These are phyloP conservation scores for Calliphora vicina DNA, from an alignment of 1,140 invertebrate species.

Conservation along the genomic window DNA sequence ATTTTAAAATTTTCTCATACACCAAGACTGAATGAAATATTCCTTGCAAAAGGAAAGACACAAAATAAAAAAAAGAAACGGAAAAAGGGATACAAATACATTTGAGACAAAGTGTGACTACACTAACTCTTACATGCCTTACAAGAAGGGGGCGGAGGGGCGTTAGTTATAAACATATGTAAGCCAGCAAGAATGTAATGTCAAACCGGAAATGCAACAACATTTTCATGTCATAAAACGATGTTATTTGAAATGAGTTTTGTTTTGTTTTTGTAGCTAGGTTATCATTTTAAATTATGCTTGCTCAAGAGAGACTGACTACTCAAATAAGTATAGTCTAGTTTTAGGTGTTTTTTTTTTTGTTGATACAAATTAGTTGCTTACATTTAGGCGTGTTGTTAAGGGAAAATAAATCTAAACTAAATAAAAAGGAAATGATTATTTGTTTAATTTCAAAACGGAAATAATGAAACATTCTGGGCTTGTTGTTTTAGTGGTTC, in stretches of 20 bases:
- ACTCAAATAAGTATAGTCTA: not conserved
- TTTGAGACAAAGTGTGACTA: not conserved
- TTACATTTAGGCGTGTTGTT: not conserved
- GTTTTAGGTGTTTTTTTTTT: not conserved
- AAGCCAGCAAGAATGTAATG: too few species aligned
- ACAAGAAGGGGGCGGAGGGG: too few species aligned
- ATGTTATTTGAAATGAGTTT: not conserved
- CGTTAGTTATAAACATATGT: too few species aligned
- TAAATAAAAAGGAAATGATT: not conserved
- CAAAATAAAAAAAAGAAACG: too few species aligned
- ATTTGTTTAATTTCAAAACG: not conserved
- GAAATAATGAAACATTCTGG: not conserved
- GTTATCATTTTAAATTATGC: not conserved
- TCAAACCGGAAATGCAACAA: not conserved
- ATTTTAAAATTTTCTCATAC: not conserved
- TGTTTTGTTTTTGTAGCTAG: not conserved
- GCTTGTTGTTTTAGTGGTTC: not conserved
- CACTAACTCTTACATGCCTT: too few species aligned
- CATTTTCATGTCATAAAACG: not conserved
- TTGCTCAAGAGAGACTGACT: not conserved
- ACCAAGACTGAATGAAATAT: too few species aligned
- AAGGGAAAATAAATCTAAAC: too few species aligned
- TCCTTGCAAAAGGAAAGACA: not conserved
- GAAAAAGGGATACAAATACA: not conserved
- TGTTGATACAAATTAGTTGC: constrained; percentile 5